phyloP scores from a whole-genome alignment of 2,113 vertebrate genomes.

The Alouatta palliata region DNA sequence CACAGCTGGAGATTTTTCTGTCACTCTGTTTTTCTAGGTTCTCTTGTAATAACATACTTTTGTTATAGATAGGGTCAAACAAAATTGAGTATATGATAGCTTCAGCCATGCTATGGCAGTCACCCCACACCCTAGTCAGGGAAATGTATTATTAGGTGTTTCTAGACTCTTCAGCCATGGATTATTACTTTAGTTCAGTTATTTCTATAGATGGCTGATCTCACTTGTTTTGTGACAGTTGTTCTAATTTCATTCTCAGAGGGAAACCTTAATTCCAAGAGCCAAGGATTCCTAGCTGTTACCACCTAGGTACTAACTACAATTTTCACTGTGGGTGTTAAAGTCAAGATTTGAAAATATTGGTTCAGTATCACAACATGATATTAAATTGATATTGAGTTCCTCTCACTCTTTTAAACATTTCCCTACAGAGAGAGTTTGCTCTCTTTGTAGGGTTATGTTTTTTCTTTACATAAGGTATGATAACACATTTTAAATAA shows the following conservation, averaged over 20 bases:
- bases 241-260: slow-evolving; percentile 73
- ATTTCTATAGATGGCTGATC: slow-evolving; percentile 51
- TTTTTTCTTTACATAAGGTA: slow-evolving; percentile 57
- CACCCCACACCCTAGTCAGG: neutral
- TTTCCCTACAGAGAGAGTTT: slow-evolving; percentile 46
- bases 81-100: neutral
- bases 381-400: slow-evolving; percentile 64
- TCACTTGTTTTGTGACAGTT: slow-evolving; percentile 25
- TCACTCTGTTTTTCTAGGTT: neutral
- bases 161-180: neutral
- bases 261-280: slow-evolving; percentile 64
- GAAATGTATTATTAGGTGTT: neutral
- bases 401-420: slow-evolving; percentile 59
- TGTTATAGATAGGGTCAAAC: neutral
- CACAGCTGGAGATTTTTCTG: neutral
- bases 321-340: slow-evolving; percentile 62
- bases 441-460: slow-evolving; percentile 51
- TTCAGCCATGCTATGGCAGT: neutral
- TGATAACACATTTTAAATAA: slow-evolving; percentile 47
- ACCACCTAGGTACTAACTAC: slow-evolving; percentile 56
- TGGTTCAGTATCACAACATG: slow-evolving; percentile 66
- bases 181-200: slow-evolving; percentile 41
- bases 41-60: neutral
- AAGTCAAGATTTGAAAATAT: slow-evolving; percentile 71
- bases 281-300: slow-evolving; percentile 26